These are phyloP conservation scores for Poecilia wingei DNA, from an alignment of 2,797 vertebrate genomes.

Conservation along the genomic window DNA sequence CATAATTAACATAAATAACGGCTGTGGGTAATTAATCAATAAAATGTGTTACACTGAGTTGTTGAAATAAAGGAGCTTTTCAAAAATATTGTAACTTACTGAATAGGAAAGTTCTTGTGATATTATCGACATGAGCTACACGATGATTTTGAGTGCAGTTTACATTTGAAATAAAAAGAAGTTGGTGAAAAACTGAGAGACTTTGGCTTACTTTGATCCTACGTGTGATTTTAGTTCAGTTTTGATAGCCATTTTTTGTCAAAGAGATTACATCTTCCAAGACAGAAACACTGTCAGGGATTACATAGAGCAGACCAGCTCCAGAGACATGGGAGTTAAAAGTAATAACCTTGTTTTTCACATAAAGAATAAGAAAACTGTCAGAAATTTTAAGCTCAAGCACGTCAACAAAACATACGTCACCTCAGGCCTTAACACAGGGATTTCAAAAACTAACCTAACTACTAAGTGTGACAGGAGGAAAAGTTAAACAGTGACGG, in stretches of 20 bases:
- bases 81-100: neutral
- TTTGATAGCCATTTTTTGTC: conserved; percentile 1
- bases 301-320: neutral
- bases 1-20: neutral
- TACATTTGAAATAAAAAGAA: neutral
- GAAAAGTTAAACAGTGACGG: neutral
- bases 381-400: neutral
- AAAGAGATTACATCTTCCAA: conserved; percentile 9
- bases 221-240: conserved; percentile 18
- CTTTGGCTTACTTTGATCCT: conserved; percentile 1
- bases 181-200: neutral
- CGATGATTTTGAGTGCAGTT: neutral
- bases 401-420: neutral
- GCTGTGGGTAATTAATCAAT: neutral
- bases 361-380: neutral
- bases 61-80: neutral
- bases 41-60: neutral
- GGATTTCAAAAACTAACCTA: neutral
- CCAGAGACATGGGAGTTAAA: neutral
- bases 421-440: neutral
- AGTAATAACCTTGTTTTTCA: neutral
- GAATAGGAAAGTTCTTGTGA: neutral
- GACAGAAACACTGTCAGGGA: neutral
- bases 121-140: neutral
- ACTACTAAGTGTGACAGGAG: neutral